Conservation (phyloP, 2,797 vertebrate genomes). For the Ceyx erithaca region DNA sequence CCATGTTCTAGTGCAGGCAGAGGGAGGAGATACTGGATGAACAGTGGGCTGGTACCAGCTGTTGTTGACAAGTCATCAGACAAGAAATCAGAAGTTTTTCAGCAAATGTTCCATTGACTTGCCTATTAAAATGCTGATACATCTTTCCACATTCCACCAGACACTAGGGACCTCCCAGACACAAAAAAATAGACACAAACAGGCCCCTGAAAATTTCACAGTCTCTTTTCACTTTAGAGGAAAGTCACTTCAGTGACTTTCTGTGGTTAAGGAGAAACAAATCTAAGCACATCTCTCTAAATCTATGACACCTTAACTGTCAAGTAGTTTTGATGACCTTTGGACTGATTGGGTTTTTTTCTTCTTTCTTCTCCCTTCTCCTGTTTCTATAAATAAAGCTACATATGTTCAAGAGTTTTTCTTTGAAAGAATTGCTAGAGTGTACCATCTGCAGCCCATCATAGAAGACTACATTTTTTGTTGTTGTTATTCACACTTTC, state of each 20-base stretch:
- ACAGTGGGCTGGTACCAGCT: background rate
- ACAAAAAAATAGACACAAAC: background rate
- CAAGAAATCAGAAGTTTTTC: background rate
- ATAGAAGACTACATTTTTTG: background rate
- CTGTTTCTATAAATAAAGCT: background rate
- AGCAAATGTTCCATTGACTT: background rate
- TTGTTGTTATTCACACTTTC: background rate
- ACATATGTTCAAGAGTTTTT: background rate
- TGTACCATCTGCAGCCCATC: background rate
- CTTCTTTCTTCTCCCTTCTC: too few relatives aligned
- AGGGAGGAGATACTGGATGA: background rate
- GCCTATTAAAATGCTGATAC: background rate
- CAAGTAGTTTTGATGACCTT: background rate
- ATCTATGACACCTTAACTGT: background rate
- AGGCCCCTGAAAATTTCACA: background rate
- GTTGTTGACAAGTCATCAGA: background rate
- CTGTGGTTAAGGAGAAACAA: background rate
- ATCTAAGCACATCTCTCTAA: background rate
- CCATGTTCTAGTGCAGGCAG: background rate
- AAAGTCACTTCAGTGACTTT: background rate
- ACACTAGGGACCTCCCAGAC: background rate
- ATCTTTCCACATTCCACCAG: background rate
- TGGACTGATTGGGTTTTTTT: background rate
- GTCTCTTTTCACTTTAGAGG: background rate
- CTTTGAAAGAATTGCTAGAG: background rate